Base-by-base conservation (phyloP, 2,888 invertebrate genomes). In the Pasiphila rectangulata region DNA sequence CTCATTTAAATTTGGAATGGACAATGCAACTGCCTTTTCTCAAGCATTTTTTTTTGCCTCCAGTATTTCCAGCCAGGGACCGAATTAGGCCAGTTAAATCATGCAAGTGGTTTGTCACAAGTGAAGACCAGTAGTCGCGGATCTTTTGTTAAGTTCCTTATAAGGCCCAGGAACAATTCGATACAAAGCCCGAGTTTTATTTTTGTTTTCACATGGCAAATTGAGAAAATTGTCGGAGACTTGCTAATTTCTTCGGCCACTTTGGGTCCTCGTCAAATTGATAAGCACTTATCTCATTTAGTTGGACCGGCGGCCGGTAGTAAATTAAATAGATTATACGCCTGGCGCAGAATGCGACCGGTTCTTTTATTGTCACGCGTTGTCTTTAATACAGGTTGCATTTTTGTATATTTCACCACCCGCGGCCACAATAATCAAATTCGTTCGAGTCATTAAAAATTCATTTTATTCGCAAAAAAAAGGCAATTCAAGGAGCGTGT, bases 1-100 rank as follows among this genome's bases (percentile, higher is more conserved):
- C 85, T 86, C 82, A 77, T 85, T 86, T 83, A 74, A 81, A 82
- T 84, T 83, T 83, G 77, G 77, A 79, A 78, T 67, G 78, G 69
- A 84, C 86, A 86, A 85, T 81, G 80, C 75, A 72, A 64, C 65
- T 69, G 69, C 63, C 64, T 78, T 79, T 78, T 69, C 71, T 62
- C 72, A 67, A 59, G 56, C 57, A 51, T 52, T 67, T 65, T 69
- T 64, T 63, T 68, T 63, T 63, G 12, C 50, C 50, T 49, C 61
- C 38, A 24, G 39, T 54, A 39, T 54, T 57, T 53, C 47, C 46
- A 47, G 42, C 61, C 61, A 49, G 52, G 54, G 53, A 44, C 71
- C 77, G 80, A 83, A 81, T 83, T 77, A 69, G 78, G 75, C 75
- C 75, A 72, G 71, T 67, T 71, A 69, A 70, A 69, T 75, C 75